phyloP scores from a whole-genome alignment of 1,140 invertebrate species.

The Tetramorium alpestre region DNA sequence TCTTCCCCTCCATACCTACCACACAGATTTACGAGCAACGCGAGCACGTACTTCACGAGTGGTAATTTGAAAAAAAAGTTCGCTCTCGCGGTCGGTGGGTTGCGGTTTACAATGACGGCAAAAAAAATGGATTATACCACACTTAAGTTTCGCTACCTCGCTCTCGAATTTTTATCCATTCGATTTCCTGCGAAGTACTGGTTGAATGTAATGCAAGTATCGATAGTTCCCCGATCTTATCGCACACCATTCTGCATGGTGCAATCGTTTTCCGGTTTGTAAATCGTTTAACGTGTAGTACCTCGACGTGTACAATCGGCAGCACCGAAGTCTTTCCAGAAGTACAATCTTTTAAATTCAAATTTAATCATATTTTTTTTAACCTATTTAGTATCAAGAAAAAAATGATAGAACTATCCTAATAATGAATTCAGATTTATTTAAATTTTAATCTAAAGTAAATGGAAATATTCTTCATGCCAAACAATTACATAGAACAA shows the following conservation, averaged over 20 bases:
- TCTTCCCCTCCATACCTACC: background rate
- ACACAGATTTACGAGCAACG: slow-evolving; percentile 37
- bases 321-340: background rate
- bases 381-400: background rate
- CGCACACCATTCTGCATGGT: background rate
- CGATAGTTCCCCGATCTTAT: slow-evolving; percentile 32
- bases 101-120: slow-evolving; percentile 20
- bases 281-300: slow-evolving; percentile 31
- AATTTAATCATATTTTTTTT: background rate
- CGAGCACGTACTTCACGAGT: slow-evolving; percentile 59
- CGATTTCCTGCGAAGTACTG: background rate
- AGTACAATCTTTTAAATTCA: background rate
- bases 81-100: slow-evolving; percentile 26
- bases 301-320: background rate
- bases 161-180: background rate
- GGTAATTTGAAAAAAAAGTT: slow-evolving; percentile 63
- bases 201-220: slow-evolving; percentile 26
- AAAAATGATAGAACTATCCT: background rate
- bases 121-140: slow-evolving; percentile 49
- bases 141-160: slow-evolving; percentile 14
- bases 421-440: background rate
- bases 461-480: background rate
- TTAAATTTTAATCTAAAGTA: background rate
- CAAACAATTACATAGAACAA: background rate
- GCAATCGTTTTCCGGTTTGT: slow-evolving; percentile 35